Evolutionary conservation across 1,140 invertebrate genomes (phyloP), one percentile per base, ranked within the genome.

Genomic region (Lepidostoma basale): DNA sequence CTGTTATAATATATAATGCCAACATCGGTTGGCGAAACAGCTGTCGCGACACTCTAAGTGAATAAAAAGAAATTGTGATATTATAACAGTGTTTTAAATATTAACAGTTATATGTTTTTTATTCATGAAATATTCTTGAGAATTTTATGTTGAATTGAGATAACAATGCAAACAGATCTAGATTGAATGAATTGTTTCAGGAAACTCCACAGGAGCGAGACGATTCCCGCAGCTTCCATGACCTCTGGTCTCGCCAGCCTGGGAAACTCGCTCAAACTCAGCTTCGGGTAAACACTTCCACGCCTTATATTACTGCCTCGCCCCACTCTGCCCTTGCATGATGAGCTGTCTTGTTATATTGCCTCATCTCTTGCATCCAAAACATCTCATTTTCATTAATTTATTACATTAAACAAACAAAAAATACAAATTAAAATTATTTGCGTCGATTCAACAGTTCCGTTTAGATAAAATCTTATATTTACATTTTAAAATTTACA

Each of bases 221-320:
- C 92, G 62, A 90, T 92, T 80, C 92, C 92, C 12, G 85, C 85
- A 49, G 86, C 88, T 36, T 90, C 88, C 26, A 88, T 92, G 14
- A 88, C 89, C 0, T 90, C 91, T 3, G 90, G 90, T 74, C 83
- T 92, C 60, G 90, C 89, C 54, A 91, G 88, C 75, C 79, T 92
- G 36, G 88, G 91, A 12, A 91, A 90, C 71, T 90, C 89, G 74
- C 85, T 94, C 54, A 94, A 94, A 83, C 85, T 92, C 59, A 92
- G 89, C 75, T 93, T 94, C 74, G 90, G 91, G 92, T 94, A 84
- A 89, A 56, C 16, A 20, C 9, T 12, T 54, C 2, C 28, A 12
- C 22, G 10, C 36, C 12, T 33, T 20, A 56, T 36, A 10, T 14
- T 28, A 54, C 30, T 30, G 10, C 14, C 33, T 12, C 10, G 5